Percentiles rank a stretch among this genome's conserved stretches.
Conservation (phyloP, 2,888 invertebrate species). For the Thyatira batis region DNA sequence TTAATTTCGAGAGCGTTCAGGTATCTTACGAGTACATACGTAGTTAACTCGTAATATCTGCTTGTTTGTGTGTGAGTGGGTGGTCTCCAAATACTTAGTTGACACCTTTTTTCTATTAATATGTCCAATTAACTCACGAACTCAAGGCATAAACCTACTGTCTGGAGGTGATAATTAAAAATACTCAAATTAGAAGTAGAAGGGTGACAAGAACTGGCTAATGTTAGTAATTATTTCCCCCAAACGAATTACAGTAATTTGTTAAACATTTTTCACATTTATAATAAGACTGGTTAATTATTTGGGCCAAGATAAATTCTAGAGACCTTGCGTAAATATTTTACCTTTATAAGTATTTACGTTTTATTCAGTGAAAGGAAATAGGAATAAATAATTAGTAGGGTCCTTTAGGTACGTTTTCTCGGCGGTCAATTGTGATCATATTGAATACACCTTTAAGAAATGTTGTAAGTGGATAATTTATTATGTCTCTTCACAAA, state of each 20-base stretch:
- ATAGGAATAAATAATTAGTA: too few relatives aligned
- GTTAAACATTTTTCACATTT: conserved; percentile 13
- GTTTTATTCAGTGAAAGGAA: background rate
- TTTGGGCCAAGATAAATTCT: background rate
- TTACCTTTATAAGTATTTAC: background rate
- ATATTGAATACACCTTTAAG: background rate
- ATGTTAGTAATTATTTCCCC: conserved; percentile 20
- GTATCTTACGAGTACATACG: too few relatives aligned
- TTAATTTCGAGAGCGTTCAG: too few relatives aligned
- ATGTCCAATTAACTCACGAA: background rate
- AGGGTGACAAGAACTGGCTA: conserved; percentile 21
- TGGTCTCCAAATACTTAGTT: too few relatives aligned
- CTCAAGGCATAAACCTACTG: background rate
- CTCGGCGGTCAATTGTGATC: background rate
- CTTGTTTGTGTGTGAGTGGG: too few relatives aligned
- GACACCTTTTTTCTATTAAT: background rate
- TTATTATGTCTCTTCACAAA: background rate
- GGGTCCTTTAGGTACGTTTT: background rate
- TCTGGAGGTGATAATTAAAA: conserved; percentile 20
- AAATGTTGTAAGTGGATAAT: background rate
- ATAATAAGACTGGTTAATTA: background rate
- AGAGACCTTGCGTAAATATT: background rate
- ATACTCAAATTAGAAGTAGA: conserved; percentile 12
- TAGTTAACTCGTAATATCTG: too few relatives aligned
- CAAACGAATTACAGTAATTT: conserved; percentile 24